Conservation (phyloP, 2,113 vertebrate genomes). For the Pomatorhinus ruficollis region DNA sequence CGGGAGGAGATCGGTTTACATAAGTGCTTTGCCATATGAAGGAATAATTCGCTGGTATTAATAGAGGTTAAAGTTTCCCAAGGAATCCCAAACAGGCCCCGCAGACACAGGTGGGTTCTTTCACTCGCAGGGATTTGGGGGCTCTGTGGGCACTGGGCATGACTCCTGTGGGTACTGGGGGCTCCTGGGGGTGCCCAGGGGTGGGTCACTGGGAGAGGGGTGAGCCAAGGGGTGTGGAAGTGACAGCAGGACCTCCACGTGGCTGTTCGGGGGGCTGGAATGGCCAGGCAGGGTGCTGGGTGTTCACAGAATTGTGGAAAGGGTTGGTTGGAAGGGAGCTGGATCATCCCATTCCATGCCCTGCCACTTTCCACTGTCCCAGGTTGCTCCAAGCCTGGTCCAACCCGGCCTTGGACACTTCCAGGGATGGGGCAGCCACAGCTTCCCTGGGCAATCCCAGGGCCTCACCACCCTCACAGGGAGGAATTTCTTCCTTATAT, state of each 20-base stretch:
- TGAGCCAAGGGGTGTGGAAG: background rate
- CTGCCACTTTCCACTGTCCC: background rate
- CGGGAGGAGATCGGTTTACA: constrained; percentile 81
- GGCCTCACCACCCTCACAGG: background rate
- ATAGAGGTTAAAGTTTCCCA: constrained; percentile 92
- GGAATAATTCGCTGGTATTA: constrained; percentile 92
- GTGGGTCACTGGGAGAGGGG: background rate
- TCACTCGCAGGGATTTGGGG: constrained; percentile 82
- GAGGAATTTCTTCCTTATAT: background rate
- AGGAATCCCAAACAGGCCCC: constrained; percentile 79
- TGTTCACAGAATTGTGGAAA: rapidly evolving
- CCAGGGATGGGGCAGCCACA: background rate
- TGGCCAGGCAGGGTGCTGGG: background rate
- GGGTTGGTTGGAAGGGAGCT: background rate
- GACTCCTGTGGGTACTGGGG: constrained; percentile 78
- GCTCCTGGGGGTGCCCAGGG: constrained; percentile 16
- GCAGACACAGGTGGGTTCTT: constrained; percentile 91
- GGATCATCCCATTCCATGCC: background rate
- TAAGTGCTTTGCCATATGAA: constrained; percentile 90
- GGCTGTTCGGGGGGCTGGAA: background rate
- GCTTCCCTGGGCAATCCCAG: background rate
- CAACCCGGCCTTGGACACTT: background rate
- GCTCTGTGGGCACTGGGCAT: constrained; percentile 76
- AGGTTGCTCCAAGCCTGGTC: rapidly evolving
- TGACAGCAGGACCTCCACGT: rapidly evolving